Evolutionary conservation across 2,113 vertebrate genomes (phyloP), one percentile per base, ranked within the genome.

Genomic region (Elachura formosa): DNA sequence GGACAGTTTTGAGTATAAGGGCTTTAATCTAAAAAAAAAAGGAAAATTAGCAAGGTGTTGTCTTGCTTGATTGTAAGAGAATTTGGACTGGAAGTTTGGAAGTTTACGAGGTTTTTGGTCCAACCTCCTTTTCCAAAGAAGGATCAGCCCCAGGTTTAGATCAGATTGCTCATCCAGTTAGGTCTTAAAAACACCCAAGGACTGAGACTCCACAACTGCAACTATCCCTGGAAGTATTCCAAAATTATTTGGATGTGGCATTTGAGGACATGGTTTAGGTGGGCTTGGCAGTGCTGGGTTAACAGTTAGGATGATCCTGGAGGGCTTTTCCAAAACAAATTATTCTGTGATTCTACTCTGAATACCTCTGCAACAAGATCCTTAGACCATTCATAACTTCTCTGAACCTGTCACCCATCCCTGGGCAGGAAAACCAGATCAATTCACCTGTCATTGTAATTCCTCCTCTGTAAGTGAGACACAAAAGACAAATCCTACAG

Each of bases 361-460:
- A 72, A 64, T 18, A 59, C 5, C 23, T 48, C 45, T 5, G 1
- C 8, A 71, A 43, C 55, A 93, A 64, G 67, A 73, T 52, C n/a
- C 6, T 77, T 20, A 48, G 40, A 17, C 8, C 26, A 8, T 12
- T 54, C 51, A 29, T 6, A 81, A 43, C 34, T 92, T 28, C 62
- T 61, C 45, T 69, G 58, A 16, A 33, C 23, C 58, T 71, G 10
- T 49, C 75, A 83, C 33, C 58, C 59, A 64, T 33, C 43, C 24
- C 34, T 54, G 26, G 46, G 58, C 34, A 69, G 79, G 77, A 74
- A 93, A 88, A 69, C 21, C 58, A 77, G 71, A 88, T 86, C 71
- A 88, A 22, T 91, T 86, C 85, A 83, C 90, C 90, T 80, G 88
- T 87, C 89, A 87, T 20, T 80, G 59, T 87, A 73, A 84, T 93